Percentiles rank a stretch among this genome's conserved stretches.
phyloP scores from a whole-genome alignment of 1,140 invertebrate genomes.

The Hyphantria cunea region DNA sequence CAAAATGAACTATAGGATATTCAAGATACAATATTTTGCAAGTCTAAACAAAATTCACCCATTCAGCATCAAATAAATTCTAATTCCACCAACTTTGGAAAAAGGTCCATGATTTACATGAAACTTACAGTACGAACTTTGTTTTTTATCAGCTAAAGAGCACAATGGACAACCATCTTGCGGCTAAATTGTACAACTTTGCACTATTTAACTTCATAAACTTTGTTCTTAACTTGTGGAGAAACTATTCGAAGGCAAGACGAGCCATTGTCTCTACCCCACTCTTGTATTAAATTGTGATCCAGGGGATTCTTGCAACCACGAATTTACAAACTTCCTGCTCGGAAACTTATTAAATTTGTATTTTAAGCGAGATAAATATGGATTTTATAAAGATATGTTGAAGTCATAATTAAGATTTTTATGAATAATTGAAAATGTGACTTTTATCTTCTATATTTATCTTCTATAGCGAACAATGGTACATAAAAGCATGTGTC shows the following conservation, averaged over 20 bases:
- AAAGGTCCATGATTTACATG: slow-evolving; percentile 39
- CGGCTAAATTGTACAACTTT: slow-evolving; percentile 63
- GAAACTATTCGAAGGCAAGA: slow-evolving; percentile 46
- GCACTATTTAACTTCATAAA: slow-evolving; percentile 67
- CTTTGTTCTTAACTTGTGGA: slow-evolving; percentile 40
- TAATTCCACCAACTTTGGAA: slow-evolving; percentile 5
- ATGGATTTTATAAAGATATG: too few relatives aligned
- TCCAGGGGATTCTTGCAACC: slow-evolving; percentile 1
- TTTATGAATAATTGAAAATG: too few relatives aligned
- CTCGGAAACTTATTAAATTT: slow-evolving; percentile 5
- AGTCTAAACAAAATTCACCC: background rate
- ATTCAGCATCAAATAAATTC: slow-evolving; percentile 18
- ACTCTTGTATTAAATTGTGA: slow-evolving; percentile 26
- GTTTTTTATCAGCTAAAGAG: slow-evolving; percentile 47
- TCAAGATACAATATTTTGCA: slow-evolving; percentile 4
- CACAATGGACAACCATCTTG: slow-evolving; percentile 54
- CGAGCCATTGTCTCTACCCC: slow-evolving; percentile 17
- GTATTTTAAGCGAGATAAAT: background rate
- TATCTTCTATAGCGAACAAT: too few relatives aligned
- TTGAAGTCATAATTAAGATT: too few relatives aligned
- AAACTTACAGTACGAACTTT: slow-evolving; percentile 40
- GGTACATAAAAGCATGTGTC: too few relatives aligned
- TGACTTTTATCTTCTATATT: too few relatives aligned
- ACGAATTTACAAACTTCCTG: slow-evolving; percentile 18
- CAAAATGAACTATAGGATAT: too few relatives aligned